Conservation (phyloP, 2,113 vertebrate species). For the Notechis scutatus region DNA sequence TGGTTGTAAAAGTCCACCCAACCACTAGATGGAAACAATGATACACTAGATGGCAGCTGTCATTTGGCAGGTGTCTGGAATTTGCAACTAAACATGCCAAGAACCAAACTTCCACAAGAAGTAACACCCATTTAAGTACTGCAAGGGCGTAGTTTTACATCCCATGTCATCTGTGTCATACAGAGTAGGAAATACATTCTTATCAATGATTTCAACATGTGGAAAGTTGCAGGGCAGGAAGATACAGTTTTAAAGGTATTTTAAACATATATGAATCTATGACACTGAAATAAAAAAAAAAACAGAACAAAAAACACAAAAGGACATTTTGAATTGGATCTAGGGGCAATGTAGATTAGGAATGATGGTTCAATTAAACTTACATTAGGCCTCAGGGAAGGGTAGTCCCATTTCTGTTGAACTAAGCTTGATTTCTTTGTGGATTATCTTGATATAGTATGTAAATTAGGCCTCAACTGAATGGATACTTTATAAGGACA, state of each 20-base stretch:
- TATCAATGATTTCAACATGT: not conserved
- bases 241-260: not conserved
- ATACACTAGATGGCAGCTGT: not conserved
- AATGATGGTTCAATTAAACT: not conserved
- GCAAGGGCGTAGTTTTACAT: not conserved
- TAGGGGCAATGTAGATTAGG: not conserved
- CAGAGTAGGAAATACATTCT: not conserved
- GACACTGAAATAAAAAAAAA: not conserved
- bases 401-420: not conserved
- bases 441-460: not conserved
- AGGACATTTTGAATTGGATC: not conserved
- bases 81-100: not conserved
- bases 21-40: not conserved
- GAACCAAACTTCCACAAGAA: not conserved
- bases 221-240: not conserved
- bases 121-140: not conserved
- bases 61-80: not conserved
- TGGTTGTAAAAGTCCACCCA: not conserved
- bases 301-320: not conserved
- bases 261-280: not conserved
- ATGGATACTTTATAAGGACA: not conserved
- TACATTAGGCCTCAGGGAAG: not conserved
- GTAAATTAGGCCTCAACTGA: not conserved
- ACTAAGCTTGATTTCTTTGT: not conserved
- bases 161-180: not conserved